Conservation (phyloP, 2,113 vertebrate genomes). For the Labeo catla region DNA sequence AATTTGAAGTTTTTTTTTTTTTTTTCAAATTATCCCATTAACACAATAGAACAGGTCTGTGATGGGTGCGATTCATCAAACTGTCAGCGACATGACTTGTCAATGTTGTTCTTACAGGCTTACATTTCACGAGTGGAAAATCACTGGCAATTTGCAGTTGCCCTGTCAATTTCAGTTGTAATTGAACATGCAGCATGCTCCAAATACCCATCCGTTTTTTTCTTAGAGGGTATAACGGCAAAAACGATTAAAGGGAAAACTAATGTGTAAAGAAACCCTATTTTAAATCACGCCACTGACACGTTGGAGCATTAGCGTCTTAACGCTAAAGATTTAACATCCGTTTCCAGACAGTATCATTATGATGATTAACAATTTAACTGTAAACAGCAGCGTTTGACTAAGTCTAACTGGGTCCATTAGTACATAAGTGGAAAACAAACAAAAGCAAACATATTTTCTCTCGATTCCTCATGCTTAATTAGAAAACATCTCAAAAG, state of each 20-base stretch:
- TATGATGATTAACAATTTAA: neutral
- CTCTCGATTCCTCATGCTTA: neutral
- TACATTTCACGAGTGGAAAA: conserved; percentile 48
- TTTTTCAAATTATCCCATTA: conserved; percentile 42
- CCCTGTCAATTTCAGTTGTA: conserved; percentile 48
- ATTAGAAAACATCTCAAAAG: conserved; percentile 25
- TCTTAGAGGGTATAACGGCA: conserved; percentile 26
- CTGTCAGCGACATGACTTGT: conserved; percentile 45
- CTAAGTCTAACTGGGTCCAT: neutral
- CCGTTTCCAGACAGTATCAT: conserved; percentile 1
- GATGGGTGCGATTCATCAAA: conserved; percentile 54
- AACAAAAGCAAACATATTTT: conserved; percentile 1
- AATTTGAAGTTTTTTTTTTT: conserved; percentile 5
- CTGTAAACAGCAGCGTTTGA: neutral
- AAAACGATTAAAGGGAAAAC: conserved; percentile 13
- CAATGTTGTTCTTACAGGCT: conserved; percentile 39
- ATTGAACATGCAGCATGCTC: conserved; percentile 40
- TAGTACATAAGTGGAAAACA: neutral
- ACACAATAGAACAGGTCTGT: conserved; percentile 33
- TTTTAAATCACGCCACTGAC: neutral
- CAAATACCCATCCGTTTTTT: conserved; percentile 36
- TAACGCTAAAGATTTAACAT: neutral
- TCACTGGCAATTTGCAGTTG: conserved; percentile 47
- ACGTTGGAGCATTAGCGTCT: neutral
- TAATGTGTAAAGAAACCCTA: neutral